Percentiles rank a stretch among this genome's conserved stretches.
phyloP scores from a whole-genome alignment of 2,888 invertebrate species.

The Lucinisca nassula region DNA sequence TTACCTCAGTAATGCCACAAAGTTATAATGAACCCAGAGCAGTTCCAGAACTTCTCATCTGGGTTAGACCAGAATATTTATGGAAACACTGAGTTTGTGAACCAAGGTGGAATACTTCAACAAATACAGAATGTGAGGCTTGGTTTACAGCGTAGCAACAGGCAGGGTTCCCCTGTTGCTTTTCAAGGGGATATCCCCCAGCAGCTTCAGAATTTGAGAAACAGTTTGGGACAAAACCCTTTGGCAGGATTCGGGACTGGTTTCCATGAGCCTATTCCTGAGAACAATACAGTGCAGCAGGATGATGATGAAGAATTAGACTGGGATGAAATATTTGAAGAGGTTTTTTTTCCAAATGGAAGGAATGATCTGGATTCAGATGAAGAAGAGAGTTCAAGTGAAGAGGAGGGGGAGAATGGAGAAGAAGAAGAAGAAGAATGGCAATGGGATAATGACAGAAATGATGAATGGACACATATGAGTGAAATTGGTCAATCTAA shows the following conservation, averaged over 20 bases:
- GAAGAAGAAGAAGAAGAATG: too few relatives aligned
- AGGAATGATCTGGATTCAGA: too few relatives aligned
- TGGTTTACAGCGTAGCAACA: neutral
- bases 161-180: neutral
- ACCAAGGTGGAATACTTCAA: neutral
- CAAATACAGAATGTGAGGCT: neutral
- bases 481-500: too few relatives aligned
- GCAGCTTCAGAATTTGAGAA: neutral
- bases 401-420: too few relatives aligned
- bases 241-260: neutral
- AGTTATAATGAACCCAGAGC: neutral
- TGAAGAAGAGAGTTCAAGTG: too few relatives aligned
- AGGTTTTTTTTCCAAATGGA: neutral
- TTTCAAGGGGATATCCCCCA: neutral
- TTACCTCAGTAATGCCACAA: too few relatives aligned
- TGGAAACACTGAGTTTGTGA: neutral
- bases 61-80: neutral
- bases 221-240: neutral
- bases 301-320: neutral
- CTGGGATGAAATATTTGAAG: neutral
- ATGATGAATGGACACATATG: too few relatives aligned
- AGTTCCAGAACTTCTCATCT: neutral
- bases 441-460: too few relatives aligned
- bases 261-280: neutral
- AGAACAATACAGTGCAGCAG: neutral